A percentile compares a stretch with the other conserved stretches of the same genome.
Evolutionary conservation across 2,113 vertebrate species (phyloP).

Genomic region (Gymnocephalus cernua): DNA sequence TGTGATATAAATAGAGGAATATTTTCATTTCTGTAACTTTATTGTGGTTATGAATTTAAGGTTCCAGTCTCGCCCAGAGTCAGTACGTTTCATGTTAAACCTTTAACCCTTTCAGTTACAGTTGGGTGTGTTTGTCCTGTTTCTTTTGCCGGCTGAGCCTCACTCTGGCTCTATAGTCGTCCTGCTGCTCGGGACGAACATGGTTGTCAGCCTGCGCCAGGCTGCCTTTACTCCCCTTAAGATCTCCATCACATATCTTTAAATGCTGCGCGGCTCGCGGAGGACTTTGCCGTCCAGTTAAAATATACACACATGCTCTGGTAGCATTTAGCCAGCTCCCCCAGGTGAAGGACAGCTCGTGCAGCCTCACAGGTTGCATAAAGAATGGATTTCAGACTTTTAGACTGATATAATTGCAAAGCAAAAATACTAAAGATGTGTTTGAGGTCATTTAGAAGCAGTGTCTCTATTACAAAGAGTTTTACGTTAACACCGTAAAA

Average conservation of each 20-base stretch:
- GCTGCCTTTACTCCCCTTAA: not conserved
- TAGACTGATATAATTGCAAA: not conserved
- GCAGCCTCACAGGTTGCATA: not conserved
- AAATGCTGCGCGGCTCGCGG: constrained; percentile 11
- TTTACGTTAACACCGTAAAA: too few species aligned
- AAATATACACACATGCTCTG: constrained; percentile 47
- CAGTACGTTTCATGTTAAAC: not conserved
- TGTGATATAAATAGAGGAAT: not conserved
- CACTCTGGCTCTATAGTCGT: not conserved
- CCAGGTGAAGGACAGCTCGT: constrained; percentile 27
- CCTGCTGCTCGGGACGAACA: not conserved
- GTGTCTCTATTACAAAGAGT: too few species aligned
- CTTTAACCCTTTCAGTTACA: not conserved
- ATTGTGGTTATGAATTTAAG: not conserved
- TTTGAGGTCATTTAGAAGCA: too few species aligned
- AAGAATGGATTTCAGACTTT: constrained; percentile 25
- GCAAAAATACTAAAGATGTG: too few species aligned
- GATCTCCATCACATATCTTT: not conserved
- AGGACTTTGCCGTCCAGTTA: constrained; percentile 41
- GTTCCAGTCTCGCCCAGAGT: not conserved
- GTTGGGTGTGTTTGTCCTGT: constrained; percentile 5
- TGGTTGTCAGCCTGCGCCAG: not conserved
- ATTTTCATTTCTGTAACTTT: not conserved
- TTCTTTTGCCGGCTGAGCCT: not conserved
- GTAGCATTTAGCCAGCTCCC: constrained; percentile 27